Base-by-base conservation (phyloP, 2,888 invertebrate species). In the Meghimatium bilineatum region DNA sequence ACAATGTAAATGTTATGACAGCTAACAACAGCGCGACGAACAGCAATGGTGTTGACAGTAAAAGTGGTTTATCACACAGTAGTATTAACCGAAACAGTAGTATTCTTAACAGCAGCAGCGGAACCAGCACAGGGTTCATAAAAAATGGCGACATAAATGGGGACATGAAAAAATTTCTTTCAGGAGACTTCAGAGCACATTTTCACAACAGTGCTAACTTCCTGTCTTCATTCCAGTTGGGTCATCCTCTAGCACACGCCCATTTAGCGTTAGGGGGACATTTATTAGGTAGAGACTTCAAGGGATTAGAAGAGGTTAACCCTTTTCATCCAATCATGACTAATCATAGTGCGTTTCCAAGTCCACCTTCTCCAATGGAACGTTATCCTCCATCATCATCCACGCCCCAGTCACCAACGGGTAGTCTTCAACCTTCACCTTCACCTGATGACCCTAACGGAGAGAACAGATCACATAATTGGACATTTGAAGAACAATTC, bases 401-500 rank as follows among this genome's bases (percentile, higher is more conserved):
- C 87, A 94, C 94, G 34, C 94, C 94, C 93, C 95, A 94, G 89
- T 88, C 95, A 94, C 88, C 95, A 94, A 93, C 96, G 72, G 87
- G 87, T 84, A 83, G 85, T 69, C 82, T 85, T 75, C 66, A 88
- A 83, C 84, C 89, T 78, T 90, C 90, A 80, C 90, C 89, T 81
- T 89, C 89, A 82, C 90, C 88, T 84, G 87, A 91, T 72, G 87
- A 88, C 69, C 86, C 95, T 60, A 96, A 95, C 81, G 87, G 85
- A 83, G 89, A 91, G 60, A 89, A 91, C 77, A 90, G 91, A 49
- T 88, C 90, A 69, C 91, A 91, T 90, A 96, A 96, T 92, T 99
- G 99, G 98, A 98, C 98, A 91, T 99, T 98, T 94, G 99, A 99
- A 94, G 99, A 99, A 95, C 99, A 99, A 95, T 99, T 99, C 95